Conservation (phyloP, 2,797 vertebrate genomes). For the Galago senegalensis region DNA sequence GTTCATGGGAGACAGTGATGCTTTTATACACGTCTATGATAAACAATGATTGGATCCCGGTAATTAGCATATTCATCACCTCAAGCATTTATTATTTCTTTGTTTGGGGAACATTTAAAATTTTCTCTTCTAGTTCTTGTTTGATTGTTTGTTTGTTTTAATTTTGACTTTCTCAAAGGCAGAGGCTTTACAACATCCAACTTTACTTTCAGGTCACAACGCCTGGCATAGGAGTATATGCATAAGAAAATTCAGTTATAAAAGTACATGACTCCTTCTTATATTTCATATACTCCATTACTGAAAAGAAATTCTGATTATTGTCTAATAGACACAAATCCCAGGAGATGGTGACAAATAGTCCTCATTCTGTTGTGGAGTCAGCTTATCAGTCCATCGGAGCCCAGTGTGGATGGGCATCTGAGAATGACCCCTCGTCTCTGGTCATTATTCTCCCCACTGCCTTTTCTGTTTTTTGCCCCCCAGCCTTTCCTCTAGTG, state of each 20-base stretch:
- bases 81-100: background rate
- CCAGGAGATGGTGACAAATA: background rate
- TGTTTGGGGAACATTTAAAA: background rate
- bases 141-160: background rate
- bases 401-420: background rate
- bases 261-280: background rate
- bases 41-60: background rate
- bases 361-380: background rate
- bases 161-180: constrained; percentile 4
- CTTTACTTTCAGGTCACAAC: background rate
- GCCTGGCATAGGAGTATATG: background rate
- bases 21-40: background rate
- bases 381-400: background rate
- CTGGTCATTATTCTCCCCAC: background rate
- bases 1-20: background rate
- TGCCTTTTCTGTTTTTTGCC: background rate
- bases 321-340: background rate
- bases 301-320: background rate
- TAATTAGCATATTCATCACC: background rate
- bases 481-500: background rate
- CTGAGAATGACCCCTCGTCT: background rate
- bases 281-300: background rate
- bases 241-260: background rate
- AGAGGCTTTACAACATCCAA: background rate
- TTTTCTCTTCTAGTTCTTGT: background rate